Evolutionary conservation across 2,113 vertebrate genomes (phyloP).

Genomic region (Neomonachus schauinslandi): DNA sequence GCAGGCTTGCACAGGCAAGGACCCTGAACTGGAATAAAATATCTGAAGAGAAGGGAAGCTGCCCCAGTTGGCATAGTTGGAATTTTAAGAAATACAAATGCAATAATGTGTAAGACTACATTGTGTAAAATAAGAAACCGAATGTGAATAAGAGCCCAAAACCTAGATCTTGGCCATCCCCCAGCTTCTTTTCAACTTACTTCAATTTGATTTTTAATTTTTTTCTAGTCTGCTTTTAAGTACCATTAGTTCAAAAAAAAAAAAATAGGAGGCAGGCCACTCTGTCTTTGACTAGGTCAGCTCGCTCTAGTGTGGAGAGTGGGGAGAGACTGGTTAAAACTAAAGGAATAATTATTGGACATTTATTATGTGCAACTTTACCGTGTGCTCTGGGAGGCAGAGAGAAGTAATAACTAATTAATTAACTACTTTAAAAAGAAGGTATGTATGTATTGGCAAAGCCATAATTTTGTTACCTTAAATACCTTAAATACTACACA

Average conservation of each 20-base stretch:
- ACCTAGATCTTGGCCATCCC: background rate
- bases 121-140: constrained; percentile 47
- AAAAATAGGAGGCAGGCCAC: background rate
- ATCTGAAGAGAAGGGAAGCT: constrained; percentile 1
- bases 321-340: background rate
- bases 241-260: background rate
- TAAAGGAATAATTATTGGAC: background rate
- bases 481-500: background rate
- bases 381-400: background rate
- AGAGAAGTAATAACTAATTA: background rate
- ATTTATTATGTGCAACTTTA: background rate
- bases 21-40: background rate
- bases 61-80: background rate
- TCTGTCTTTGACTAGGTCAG: background rate
- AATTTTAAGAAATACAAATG: constrained; percentile 58
- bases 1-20: background rate
- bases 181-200: background rate
- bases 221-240: constrained; percentile 10
- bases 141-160: constrained; percentile 58
- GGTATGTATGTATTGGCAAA: background rate
- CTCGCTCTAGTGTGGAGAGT: background rate
- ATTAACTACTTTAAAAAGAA: background rate
- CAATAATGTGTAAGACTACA: background rate
- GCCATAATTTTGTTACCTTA: background rate
- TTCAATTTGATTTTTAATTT: background rate